Percentiles rank a stretch among this genome's conserved stretches.
phyloP scores from a whole-genome alignment of 2,888 invertebrate genomes.

The Trissolcus japonicus region DNA sequence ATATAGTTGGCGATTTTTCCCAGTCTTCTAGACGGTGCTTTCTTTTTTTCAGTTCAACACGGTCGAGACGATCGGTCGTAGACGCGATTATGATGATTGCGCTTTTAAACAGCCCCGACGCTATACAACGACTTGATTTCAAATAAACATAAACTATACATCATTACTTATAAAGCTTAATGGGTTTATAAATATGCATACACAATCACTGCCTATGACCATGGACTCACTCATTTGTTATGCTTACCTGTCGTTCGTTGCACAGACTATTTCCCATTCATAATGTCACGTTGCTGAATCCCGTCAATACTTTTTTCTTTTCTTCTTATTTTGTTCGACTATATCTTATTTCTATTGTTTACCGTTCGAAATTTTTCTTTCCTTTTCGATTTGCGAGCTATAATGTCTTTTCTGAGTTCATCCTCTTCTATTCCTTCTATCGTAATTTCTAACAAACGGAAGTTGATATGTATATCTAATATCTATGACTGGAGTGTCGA shows the following conservation, averaged over 20 bases:
- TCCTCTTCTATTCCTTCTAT: too few relatives aligned
- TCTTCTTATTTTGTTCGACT: constrained; percentile 5
- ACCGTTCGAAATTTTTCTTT: background rate
- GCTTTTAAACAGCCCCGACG: constrained; percentile 9
- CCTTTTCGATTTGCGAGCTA: background rate
- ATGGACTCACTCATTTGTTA: constrained; percentile 26
- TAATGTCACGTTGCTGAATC: constrained; percentile 9
- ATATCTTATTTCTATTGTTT: constrained; percentile 2
- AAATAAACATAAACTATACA: constrained; percentile 41
- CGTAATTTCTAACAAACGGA: constrained; percentile 7
- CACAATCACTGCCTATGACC: constrained; percentile 12
- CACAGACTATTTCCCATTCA: constrained; percentile 7
- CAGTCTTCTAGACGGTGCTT: background rate
- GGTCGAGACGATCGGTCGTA: constrained; percentile 6
- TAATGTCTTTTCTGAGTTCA: too few relatives aligned
- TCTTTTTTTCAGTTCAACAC: constrained; percentile 25
- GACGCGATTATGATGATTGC: constrained; percentile 19
- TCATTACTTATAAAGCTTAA: constrained; percentile 32
- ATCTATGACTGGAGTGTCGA: constrained; percentile 5
- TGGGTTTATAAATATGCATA: constrained; percentile 23
- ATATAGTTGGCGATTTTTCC: constrained; percentile 17
- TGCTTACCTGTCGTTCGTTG: constrained; percentile 11
- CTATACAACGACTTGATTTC: constrained; percentile 25
- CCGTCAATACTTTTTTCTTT: background rate
- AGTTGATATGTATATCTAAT: constrained; percentile 13